phyloP scores from a whole-genome alignment of 2,113 vertebrate genomes.

The Nothobranchius furzeri region DNA sequence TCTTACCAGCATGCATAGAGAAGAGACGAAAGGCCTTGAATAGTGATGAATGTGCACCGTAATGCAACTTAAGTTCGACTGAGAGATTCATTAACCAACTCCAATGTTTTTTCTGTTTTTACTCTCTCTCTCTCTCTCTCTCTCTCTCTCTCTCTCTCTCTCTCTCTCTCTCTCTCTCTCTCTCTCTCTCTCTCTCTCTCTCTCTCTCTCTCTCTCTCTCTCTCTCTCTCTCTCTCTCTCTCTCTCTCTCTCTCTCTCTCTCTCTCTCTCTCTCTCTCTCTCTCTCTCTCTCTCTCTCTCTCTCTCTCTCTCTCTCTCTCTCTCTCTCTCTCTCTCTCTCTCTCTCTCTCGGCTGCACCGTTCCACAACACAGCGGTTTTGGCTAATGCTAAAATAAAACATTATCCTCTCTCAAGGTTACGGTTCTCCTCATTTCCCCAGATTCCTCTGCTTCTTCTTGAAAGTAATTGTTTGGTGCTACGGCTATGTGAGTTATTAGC shows the following conservation, averaged over 20 bases:
- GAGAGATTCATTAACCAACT: slow-evolving; percentile 56
- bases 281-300: background rate
- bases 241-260: slow-evolving; percentile 25
- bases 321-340: slow-evolving; percentile 25
- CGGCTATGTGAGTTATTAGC: slow-evolving; percentile 66
- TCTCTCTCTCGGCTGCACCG: slow-evolving; percentile 34
- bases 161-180: slow-evolving; percentile 25
- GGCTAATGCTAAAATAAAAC: slow-evolving; percentile 48
- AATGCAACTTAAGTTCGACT: slow-evolving; percentile 48
- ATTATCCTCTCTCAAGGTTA: slow-evolving; percentile 62
- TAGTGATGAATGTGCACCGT: slow-evolving; percentile 42
- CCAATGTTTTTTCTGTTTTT: slow-evolving; percentile 9
- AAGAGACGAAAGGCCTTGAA: slow-evolving; percentile 44
- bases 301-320: slow-evolving; percentile 12
- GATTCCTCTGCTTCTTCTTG: slow-evolving; percentile 59
- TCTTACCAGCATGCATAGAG: slow-evolving; percentile 26
- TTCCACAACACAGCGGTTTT: slow-evolving; percentile 33
- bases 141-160: background rate
- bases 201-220: slow-evolving; percentile 4
- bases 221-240: background rate
- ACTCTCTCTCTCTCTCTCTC: background rate
- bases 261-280: slow-evolving; percentile 13
- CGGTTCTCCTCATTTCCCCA: slow-evolving; percentile 54
- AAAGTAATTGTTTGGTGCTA: slow-evolving; percentile 60
- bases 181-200: slow-evolving; percentile 25